Conservation (phyloP, 2,113 vertebrate genomes). For the Struthidea cinerea region DNA sequence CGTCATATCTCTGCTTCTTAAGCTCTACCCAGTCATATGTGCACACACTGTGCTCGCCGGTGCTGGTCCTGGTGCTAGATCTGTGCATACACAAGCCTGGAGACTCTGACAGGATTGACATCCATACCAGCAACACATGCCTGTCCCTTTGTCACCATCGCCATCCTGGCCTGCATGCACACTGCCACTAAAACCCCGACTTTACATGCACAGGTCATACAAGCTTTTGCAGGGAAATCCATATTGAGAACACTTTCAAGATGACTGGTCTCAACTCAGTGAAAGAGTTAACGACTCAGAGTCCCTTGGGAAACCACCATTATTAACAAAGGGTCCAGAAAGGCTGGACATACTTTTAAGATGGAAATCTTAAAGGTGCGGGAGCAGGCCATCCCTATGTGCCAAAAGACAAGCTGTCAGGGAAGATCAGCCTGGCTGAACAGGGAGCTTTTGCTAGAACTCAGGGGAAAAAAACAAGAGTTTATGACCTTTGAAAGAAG, state of each 20-base stretch:
- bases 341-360: neutral
- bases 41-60: neutral
- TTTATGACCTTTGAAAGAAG: neutral
- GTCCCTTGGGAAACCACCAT: neutral
- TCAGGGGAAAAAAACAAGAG: neutral
- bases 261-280: neutral
- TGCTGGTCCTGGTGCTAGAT: neutral
- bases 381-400: neutral
- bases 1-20: neutral
- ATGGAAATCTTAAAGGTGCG: neutral
- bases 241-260: neutral
- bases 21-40: neutral
- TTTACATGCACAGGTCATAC: neutral
- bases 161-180: neutral
- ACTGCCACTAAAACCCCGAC: neutral
- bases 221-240: neutral
- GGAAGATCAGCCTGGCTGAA: neutral
- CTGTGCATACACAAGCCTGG: neutral
- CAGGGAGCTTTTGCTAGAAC: neutral
- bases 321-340: neutral
- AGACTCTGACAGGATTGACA: neutral
- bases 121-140: accelerated
- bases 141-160: neutral
- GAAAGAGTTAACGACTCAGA: neutral
- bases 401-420: neutral